Conservation (phyloP, 2,888 invertebrate species). For the Celastrina argiolus region DNA sequence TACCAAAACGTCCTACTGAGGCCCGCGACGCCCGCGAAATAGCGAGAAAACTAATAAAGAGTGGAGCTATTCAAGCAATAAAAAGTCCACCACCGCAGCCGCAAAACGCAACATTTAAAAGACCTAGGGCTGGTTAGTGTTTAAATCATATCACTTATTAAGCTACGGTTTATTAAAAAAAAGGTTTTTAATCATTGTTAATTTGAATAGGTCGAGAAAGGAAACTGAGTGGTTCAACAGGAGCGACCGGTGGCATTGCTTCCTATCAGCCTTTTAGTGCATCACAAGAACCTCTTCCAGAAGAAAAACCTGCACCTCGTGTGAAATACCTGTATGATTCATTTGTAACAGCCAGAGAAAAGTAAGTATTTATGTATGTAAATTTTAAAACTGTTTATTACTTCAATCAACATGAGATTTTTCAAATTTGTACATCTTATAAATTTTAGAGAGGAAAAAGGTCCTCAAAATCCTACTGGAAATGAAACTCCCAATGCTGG, state of each 20-base stretch:
- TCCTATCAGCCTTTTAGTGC: conserved; percentile 96
- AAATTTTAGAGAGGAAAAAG: conserved; percentile 55
- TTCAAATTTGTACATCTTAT: background rate
- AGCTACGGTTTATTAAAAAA: background rate
- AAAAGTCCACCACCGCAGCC: conserved; percentile 90
- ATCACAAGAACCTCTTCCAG: conserved; percentile 85
- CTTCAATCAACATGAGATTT: background rate
- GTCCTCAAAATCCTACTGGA: conserved; percentile 40
- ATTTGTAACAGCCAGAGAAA: conserved; percentile 70
- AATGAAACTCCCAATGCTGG: conserved; percentile 45
- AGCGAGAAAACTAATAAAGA: conserved; percentile 95
- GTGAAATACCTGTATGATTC: conserved; percentile 79
- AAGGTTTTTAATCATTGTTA: background rate
- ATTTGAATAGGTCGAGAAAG: conserved; percentile 81
- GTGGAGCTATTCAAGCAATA: conserved; percentile 92
- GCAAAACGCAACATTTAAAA: conserved; percentile 93
- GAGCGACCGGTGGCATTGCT: conserved; percentile 83
- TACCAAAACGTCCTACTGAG: conserved; percentile 90
- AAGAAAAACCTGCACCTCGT: conserved; percentile 81
- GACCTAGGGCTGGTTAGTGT: conserved; percentile 83
- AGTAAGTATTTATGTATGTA: conserved; percentile 46
- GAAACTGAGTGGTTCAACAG: conserved; percentile 81
- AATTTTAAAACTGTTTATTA: too few species aligned
- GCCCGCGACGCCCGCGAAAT: conserved; percentile 96
- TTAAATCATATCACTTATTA: background rate